Conservation (phyloP, 2,797 vertebrate species). For the Premnoplex brunnescens region DNA sequence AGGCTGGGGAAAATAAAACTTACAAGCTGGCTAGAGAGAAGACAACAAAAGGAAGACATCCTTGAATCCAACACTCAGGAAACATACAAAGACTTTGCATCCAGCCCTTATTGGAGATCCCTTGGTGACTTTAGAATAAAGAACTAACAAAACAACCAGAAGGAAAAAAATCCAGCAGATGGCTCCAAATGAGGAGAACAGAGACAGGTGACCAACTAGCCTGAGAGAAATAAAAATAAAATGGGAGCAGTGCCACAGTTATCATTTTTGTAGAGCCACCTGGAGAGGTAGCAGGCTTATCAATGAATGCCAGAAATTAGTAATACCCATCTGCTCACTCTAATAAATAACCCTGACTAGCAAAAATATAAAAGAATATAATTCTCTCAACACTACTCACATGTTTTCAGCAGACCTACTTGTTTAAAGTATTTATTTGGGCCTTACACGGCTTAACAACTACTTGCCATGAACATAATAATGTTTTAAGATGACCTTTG, state of each 20-base stretch:
- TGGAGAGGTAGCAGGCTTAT: constrained; percentile 32
- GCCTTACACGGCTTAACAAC: neutral
- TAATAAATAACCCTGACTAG: constrained; percentile 43
- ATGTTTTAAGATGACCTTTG: neutral
- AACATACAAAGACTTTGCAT: neutral
- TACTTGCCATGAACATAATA: constrained; percentile 8
- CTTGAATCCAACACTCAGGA: neutral
- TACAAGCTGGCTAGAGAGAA: neutral
- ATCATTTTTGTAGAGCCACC: constrained; percentile 52
- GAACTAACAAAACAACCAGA: neutral
- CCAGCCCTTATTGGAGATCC: neutral
- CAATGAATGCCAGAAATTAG: constrained; percentile 57
- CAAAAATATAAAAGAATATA: neutral
- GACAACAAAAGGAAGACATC: neutral
- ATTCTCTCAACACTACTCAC: neutral
- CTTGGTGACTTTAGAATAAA: neutral
- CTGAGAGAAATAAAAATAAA: constrained; percentile 58
- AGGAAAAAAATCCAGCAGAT: constrained; percentile 45
- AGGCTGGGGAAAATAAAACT: neutral
- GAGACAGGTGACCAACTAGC: constrained; percentile 48
- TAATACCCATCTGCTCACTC: constrained; percentile 59
- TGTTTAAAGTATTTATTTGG: constrained; percentile 42
- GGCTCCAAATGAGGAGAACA: constrained; percentile 22
- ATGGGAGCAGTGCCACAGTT: constrained; percentile 10
- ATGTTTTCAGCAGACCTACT: constrained; percentile 29